Evolutionary conservation across 2,888 invertebrate species (phyloP).

Genomic region (Punctoribates punctum): DNA sequence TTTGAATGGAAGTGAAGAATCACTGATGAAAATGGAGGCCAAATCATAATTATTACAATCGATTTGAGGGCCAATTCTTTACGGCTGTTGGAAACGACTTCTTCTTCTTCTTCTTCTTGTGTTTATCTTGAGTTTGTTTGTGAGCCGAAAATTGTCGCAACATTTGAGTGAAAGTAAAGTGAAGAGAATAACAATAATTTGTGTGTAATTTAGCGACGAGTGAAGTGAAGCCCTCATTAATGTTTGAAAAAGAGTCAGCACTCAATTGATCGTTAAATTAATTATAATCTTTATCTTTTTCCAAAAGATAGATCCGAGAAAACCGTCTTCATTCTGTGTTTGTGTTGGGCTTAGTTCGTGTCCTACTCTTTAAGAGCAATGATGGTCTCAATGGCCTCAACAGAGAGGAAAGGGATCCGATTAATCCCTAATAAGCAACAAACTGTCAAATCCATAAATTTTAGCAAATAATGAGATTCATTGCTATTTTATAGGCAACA

Average conservation of each 20-base stretch:
- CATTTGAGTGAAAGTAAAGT: not conserved
- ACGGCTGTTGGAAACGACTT: no score
- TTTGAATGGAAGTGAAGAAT: no score
- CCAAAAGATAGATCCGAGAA: not conserved
- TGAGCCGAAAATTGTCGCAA: not conserved
- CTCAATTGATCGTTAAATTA: constrained; percentile 10
- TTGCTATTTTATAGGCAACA: constrained; percentile 17
- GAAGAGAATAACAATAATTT: constrained; percentile 2
- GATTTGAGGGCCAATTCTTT: no score
- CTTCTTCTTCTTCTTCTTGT: not conserved
- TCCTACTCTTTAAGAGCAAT: no score
- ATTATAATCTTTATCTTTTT: constrained; percentile 1
- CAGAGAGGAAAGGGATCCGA: not conserved
- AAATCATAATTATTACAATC: no score
- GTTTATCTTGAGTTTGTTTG: not conserved
- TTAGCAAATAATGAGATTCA: constrained; percentile 17
- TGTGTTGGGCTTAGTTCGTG: not conserved
- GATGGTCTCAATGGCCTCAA: no score
- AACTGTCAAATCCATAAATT: constrained; percentile 26
- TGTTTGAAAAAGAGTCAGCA: constrained; percentile 1
- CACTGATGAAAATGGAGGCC: no score
- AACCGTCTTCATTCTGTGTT: no score
- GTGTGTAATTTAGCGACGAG: not conserved
- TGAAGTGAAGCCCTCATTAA: not conserved
- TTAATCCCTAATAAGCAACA: constrained; percentile 5